These are phyloP conservation scores for Sorex fumeus DNA, from an alignment of 2,113 vertebrate genomes.

Conservation along the genomic window DNA sequence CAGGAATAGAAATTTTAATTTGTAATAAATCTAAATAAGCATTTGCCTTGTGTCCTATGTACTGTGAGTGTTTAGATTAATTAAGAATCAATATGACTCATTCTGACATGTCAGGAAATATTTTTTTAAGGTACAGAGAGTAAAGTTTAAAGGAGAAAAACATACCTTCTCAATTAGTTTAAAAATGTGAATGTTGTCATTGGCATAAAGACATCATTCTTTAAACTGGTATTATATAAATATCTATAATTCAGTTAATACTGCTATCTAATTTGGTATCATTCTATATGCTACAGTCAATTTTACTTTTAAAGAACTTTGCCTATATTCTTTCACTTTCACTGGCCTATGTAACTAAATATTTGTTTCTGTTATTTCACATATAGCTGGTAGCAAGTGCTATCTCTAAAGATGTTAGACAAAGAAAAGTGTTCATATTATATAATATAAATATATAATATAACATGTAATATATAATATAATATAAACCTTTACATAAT, in stretches of 20 bases:
- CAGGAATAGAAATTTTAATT: neutral
- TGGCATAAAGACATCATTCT: neutral
- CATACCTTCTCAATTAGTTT: neutral
- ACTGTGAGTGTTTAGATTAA: neutral
- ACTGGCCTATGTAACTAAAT: slow-evolving; percentile 10
- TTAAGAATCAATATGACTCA: slow-evolving; percentile 55
- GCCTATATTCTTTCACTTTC: neutral
- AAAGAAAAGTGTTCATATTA: neutral
- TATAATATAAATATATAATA: neutral
- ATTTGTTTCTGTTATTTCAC: neutral
- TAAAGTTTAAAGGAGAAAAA: slow-evolving; percentile 17
- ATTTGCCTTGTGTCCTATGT: neutral
- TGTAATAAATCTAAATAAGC: slow-evolving; percentile 30
- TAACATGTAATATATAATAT: neutral
- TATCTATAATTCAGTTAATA: neutral
- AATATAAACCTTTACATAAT: no score
- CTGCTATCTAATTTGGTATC: neutral
- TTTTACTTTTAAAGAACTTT: neutral
- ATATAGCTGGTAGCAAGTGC: slow-evolving; percentile 24
- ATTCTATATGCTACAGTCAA: neutral
- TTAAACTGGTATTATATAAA: neutral
- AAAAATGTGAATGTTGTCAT: slow-evolving; percentile 1
- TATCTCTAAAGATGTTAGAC: neutral
- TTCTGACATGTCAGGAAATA: neutral
- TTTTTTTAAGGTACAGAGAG: slow-evolving; percentile 27